Conservation (phyloP, 2,113 vertebrate species). For the Artemisiospiza belli region DNA sequence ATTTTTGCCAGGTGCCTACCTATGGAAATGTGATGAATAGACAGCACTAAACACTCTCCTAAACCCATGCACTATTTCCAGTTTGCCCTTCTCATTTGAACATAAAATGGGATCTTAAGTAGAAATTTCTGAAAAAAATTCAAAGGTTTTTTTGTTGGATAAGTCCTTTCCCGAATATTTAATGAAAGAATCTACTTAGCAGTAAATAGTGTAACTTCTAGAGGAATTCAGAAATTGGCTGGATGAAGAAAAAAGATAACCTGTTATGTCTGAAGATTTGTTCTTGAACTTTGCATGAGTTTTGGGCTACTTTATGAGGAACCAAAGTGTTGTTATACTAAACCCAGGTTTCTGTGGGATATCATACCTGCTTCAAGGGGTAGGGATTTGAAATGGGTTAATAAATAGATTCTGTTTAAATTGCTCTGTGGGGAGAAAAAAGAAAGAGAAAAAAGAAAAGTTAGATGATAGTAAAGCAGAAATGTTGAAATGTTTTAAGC, state of each 20-base stretch:
- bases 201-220: neutral
- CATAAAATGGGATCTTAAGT: neutral
- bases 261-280: neutral
- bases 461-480: neutral
- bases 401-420: neutral
- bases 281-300: neutral
- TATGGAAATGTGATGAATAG: slow-evolving; percentile 18
- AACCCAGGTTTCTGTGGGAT: neutral
- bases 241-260: neutral
- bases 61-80: neutral
- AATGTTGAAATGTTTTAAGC: neutral
- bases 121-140: neutral
- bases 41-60: neutral
- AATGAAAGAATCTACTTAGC: neutral
- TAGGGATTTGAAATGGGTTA: neutral
- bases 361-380: neutral
- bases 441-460: neutral
- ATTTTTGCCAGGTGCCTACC: slow-evolving; percentile 49
- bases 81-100: neutral
- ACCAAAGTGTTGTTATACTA: neutral
- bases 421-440: neutral
- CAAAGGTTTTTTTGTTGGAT: neutral
- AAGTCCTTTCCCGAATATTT: neutral
- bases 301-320: neutral
- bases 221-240: neutral